A percentile compares a stretch with the other conserved stretches of the same genome.
phyloP scores from a whole-genome alignment of 2,113 vertebrate species.

The Sakesphorus luctuosus region DNA sequence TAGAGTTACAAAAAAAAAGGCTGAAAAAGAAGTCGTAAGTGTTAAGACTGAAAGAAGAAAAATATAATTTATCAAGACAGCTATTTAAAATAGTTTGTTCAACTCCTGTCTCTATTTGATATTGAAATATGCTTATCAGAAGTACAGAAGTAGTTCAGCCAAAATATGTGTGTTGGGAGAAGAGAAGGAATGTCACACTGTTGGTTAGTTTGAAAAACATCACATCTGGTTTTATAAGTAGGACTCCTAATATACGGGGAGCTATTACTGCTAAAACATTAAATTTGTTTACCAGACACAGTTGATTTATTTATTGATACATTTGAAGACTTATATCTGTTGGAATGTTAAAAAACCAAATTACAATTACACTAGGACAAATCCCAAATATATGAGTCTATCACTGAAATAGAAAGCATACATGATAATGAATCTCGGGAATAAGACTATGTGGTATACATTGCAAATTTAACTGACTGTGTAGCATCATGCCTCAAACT shows the following conservation, averaged over 20 bases:
- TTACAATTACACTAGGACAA: not conserved
- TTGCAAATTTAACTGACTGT: not conserved
- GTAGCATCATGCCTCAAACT: not conserved
- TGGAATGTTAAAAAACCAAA: not conserved
- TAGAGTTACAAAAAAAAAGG: not conserved
- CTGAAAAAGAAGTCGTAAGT: not conserved
- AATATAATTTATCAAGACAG: not conserved
- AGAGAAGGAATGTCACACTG: not conserved
- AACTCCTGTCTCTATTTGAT: not conserved
- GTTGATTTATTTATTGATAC: not conserved
- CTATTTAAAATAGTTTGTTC: not conserved
- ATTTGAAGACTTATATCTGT: not conserved
- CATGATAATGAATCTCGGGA: not conserved
- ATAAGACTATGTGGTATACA: not conserved
- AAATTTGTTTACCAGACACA: not conserved
- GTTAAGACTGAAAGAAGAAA: not conserved
- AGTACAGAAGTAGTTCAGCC: not conserved
- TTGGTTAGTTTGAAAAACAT: not conserved
- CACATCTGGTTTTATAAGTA: not conserved
- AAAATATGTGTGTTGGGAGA: not conserved
- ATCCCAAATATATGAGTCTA: not conserved
- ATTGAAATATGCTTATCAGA: not conserved
- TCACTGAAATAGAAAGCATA: not conserved
- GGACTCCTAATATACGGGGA: not conserved
- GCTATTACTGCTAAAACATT: not conserved